Evolutionary conservation across 1,140 invertebrate genomes (phyloP).

Genomic region (Trichonephila clavata): DNA sequence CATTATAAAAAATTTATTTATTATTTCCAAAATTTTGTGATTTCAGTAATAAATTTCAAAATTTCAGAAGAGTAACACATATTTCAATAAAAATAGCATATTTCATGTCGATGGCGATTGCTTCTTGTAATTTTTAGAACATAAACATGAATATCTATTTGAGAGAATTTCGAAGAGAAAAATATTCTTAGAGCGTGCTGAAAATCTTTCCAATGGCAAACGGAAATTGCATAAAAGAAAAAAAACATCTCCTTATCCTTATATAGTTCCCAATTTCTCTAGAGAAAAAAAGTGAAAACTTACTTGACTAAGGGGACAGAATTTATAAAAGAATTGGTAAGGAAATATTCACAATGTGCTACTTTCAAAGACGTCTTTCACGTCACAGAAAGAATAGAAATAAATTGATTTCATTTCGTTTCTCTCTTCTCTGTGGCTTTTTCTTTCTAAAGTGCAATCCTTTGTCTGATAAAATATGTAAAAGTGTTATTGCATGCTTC

Average conservation of each 20-base stretch:
- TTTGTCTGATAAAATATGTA: constrained; percentile 75
- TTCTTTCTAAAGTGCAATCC: constrained; percentile 63
- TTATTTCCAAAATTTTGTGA: too few relatives aligned
- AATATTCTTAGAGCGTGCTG: too few relatives aligned
- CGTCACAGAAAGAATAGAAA: constrained; percentile 47
- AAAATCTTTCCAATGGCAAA: too few relatives aligned
- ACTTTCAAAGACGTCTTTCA: constrained; percentile 39
- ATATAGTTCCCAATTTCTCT: background rate
- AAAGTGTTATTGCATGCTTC: constrained; percentile 65
- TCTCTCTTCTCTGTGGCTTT: constrained; percentile 51
- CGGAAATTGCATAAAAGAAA: too few relatives aligned
- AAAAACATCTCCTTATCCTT: background rate
- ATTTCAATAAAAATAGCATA: too few relatives aligned
- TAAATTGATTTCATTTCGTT: constrained; percentile 73
- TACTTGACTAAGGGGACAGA: constrained; percentile 41
- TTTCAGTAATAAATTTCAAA: too few relatives aligned
- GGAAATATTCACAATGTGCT: constrained; percentile 62
- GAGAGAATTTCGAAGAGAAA: too few relatives aligned
- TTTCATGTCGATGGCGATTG: too few relatives aligned
- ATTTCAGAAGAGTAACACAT: too few relatives aligned
- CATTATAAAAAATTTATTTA: too few relatives aligned
- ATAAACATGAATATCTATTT: too few relatives aligned
- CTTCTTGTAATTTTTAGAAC: too few relatives aligned
- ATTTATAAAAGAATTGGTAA: constrained; percentile 70
- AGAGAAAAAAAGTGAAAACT: background rate